Evolutionary conservation across 2,797 vertebrate genomes (phyloP), one percentile per base, ranked within the genome.

Genomic region (Hemibagrus guttatus): DNA sequence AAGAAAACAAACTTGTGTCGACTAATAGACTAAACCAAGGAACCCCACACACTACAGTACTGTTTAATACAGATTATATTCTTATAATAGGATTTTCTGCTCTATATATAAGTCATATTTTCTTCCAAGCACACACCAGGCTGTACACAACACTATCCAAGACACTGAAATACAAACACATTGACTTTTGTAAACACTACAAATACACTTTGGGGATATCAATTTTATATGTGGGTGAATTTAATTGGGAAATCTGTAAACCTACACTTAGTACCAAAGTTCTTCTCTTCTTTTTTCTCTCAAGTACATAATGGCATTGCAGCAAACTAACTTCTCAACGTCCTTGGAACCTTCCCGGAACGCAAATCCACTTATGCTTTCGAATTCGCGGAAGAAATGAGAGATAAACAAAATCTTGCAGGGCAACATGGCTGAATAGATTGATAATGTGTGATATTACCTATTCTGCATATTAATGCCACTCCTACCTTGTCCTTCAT

Each of bases 381-480:
- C 92, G 92, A 94, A 94, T 93, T 89, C 88, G 81, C 86, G 46
- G 84, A 84, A 88, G 90, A 93, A 94, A 94, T 91, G 92, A 81
- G 87, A 93, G 91, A 92, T 92, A 94, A 95, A 95, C 93, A 90
- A 94, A 94, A 95, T 94, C 92, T 90, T 87, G 91, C 93, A 90
- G 91, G 93, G 91, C 91, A 95, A 94, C 92, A 93, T 94, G 93
- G 92, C 92, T 93, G 94, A 94, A 94, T 94, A 94, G 93, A 95
- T 93, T 94, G 93, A 95, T 95, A 94, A 95, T 94, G 93, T 93
- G 92, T 90, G 92, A 90, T 93, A 93, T 93, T 90, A 92, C 92
- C 93, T 93, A 93, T 93, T 96, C 92, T 95, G 94, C 94, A 95
- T 95, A 94, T 94, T 94, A 94, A 96, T 95, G 93, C 93, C 92